phyloP scores from a whole-genome alignment of 2,888 invertebrate species.

The Coelopa pilipes region DNA sequence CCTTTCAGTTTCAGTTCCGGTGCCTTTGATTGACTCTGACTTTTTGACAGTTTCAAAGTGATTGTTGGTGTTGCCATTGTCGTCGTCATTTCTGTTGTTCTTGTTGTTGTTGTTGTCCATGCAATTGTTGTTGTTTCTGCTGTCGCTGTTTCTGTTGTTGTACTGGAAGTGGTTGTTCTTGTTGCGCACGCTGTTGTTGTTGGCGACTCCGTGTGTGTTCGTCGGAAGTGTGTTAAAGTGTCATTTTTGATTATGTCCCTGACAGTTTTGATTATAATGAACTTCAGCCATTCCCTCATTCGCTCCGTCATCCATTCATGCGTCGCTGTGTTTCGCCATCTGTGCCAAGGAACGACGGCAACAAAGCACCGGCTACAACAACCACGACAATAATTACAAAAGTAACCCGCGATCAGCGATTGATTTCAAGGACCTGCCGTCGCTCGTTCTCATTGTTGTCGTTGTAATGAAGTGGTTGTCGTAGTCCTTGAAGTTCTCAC shows the following conservation, averaged over 20 bases:
- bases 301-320: not conserved
- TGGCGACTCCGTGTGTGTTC: not conserved
- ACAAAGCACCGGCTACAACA: too few relatives aligned
- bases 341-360: too few relatives aligned
- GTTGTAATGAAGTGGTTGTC: too few relatives aligned
- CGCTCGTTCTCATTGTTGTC: too few relatives aligned
- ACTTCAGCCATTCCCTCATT: conserved; percentile 25
- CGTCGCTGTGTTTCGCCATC: too few relatives aligned
- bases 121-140: conserved; percentile 38
- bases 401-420: too few relatives aligned
- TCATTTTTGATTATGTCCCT: conserved; percentile 43
- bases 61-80: conserved; percentile 32
- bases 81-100: not conserved
- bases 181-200: conserved; percentile 35
- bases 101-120: conserved; percentile 8
- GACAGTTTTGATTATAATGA: conserved; percentile 40
- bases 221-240: conserved; percentile 40
- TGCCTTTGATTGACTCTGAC: conserved; percentile 62
- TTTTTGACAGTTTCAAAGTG: conserved; percentile 63
- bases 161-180: conserved; percentile 8
- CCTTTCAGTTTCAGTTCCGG: conserved; percentile 51
- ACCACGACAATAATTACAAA: too few relatives aligned
- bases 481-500: too few relatives aligned
- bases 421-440: too few relatives aligned
- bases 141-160: not conserved